Conservation (phyloP, 1,140 invertebrate genomes). For the Coenobita brevimanus region DNA sequence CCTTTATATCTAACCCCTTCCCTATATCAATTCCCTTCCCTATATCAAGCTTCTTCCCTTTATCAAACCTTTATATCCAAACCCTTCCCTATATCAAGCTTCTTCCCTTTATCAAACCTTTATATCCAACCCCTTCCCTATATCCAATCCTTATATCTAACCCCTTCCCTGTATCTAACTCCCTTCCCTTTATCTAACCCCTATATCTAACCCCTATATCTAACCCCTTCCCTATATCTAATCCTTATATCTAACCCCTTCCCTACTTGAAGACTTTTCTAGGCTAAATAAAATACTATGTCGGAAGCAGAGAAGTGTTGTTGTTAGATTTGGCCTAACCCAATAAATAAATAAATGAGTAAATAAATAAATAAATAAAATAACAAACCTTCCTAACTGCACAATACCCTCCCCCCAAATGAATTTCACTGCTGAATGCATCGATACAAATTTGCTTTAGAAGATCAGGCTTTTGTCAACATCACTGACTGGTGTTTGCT, state of each 20-base stretch:
- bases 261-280: too few species aligned
- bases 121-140: background rate
- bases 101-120: conserved; percentile 24
- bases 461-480: too few species aligned
- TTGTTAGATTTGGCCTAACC: too few species aligned
- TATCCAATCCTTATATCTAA: background rate
- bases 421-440: too few species aligned
- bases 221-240: background rate
- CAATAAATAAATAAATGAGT: too few species aligned
- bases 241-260: background rate
- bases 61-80: background rate
- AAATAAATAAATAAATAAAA: too few species aligned
- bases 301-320: too few species aligned
- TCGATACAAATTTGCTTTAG: too few species aligned
- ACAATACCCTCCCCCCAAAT: too few species aligned
- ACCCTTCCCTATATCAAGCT: conserved; percentile 3
- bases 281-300: too few species aligned
- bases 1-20: background rate
- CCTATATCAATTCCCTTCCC: background rate
- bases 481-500: too few species aligned
- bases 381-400: too few species aligned
- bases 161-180: background rate
- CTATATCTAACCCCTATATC: background rate
- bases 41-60: background rate
- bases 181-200: background rate